These are phyloP conservation scores for Bucco capensis DNA, from an alignment of 2,113 vertebrate species.

Conservation along the genomic window DNA sequence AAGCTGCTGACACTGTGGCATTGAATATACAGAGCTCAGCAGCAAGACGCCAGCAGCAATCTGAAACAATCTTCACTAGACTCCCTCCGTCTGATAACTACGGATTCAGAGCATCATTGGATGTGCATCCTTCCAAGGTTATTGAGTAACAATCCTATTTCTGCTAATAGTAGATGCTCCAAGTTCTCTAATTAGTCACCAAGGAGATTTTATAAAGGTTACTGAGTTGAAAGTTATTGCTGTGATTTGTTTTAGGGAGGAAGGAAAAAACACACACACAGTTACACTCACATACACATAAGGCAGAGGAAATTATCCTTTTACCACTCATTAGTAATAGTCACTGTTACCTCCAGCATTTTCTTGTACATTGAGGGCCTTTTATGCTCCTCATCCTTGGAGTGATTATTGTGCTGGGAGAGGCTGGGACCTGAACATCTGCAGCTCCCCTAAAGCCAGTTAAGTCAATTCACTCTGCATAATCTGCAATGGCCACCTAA, in stretches of 20 bases:
- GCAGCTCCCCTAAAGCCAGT: background rate
- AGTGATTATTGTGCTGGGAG: background rate
- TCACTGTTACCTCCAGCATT: slow-evolving; percentile 40
- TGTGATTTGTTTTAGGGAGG: slow-evolving; percentile 56
- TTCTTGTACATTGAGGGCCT: background rate
- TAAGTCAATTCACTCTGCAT: background rate
- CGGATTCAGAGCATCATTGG: slow-evolving; percentile 54
- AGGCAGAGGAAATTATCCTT: slow-evolving; percentile 59
- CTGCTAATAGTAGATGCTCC: slow-evolving; percentile 65
- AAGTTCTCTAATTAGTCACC: slow-evolving; percentile 74
- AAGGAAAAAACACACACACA: background rate
- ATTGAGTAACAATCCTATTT: slow-evolving; percentile 63
- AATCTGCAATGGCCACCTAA: background rate
- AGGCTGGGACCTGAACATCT: background rate
- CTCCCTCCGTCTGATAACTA: slow-evolving; percentile 43
- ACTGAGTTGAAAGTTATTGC: slow-evolving; percentile 68
- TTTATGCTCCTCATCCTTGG: background rate
- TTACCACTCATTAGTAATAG: slow-evolving; percentile 45
- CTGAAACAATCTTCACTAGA: slow-evolving; percentile 42
- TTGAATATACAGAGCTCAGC: slow-evolving; percentile 67
- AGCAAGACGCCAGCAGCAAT: slow-evolving; percentile 59
- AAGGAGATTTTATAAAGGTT: slow-evolving; percentile 70
- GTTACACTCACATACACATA: no score
- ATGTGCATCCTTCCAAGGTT: slow-evolving; percentile 70
- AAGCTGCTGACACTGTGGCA: slow-evolving; percentile 70